These are phyloP conservation scores for Rambutsinella grinnellia DNA, from an alignment of 2,888 invertebrate species.

Conservation along the genomic window DNA sequence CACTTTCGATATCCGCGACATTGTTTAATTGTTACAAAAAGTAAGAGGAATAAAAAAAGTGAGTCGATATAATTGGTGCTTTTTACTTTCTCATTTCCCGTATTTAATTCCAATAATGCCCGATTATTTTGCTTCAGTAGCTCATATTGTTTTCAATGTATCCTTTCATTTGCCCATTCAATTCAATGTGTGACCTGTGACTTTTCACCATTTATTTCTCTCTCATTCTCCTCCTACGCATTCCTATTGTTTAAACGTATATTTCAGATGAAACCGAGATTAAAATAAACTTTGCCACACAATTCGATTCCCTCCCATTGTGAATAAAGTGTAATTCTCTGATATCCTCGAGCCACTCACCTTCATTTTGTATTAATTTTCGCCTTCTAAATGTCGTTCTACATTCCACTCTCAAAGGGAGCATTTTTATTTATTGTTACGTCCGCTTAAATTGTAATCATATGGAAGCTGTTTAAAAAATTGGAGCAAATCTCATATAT, in stretches of 20 bases:
- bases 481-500: neutral
- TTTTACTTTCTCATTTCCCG: no score
- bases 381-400: slow-evolving; percentile 45
- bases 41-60: no score
- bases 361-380: slow-evolving; percentile 13
- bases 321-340: neutral
- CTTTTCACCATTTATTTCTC: neutral
- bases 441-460: neutral
- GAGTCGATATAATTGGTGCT: neutral
- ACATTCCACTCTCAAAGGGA: slow-evolving; percentile 5
- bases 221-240: neutral
- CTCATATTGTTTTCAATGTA: no score
- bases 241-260: neutral
- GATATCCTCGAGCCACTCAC: neutral
- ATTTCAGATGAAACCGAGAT: slow-evolving; percentile 32
- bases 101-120: no score
- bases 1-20: no score
- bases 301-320: neutral
- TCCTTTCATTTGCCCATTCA: no score
- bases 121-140: no score
- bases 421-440: neutral
- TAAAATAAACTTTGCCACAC: slow-evolving; percentile 5
- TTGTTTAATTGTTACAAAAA: no score
- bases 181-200: no score
- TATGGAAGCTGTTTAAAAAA: neutral